phyloP scores from a whole-genome alignment of 1,140 invertebrate genomes.

The Doryteuthis pealeii region DNA sequence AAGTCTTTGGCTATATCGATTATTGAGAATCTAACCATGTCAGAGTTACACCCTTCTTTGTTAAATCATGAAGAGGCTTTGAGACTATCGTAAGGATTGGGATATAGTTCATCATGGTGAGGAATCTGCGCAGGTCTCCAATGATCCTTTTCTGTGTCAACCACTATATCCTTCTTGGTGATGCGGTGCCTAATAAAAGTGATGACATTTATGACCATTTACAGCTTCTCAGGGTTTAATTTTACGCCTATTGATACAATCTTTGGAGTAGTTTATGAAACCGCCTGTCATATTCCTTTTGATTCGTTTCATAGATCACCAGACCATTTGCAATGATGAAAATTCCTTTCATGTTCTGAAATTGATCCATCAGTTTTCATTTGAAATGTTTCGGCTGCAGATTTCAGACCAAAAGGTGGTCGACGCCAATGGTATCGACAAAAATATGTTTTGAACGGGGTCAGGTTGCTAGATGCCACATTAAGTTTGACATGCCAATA shows the following conservation, averaged over 20 bases:
- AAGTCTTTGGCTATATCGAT: not conserved
- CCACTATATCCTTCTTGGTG: not conserved
- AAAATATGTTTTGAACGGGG: not conserved
- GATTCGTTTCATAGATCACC: not conserved
- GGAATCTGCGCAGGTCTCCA: slow-evolving; percentile 26
- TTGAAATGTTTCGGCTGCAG: not conserved
- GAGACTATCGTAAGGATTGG: slow-evolving; percentile 16
- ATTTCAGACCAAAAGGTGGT: not conserved
- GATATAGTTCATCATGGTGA: slow-evolving; percentile 51
- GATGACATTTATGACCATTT: too few relatives aligned
- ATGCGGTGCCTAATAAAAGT: not conserved
- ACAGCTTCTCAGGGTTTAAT: not conserved
- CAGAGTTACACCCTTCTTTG: not conserved
- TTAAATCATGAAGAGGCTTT: not conserved
- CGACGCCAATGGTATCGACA: not conserved
- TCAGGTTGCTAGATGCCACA: not conserved
- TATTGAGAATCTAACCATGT: too few relatives aligned
- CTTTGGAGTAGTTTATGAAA: too few relatives aligned
- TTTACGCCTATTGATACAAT: too few relatives aligned
- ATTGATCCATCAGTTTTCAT: not conserved
- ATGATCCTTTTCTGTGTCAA: slow-evolving; percentile 8
- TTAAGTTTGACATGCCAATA: not conserved
- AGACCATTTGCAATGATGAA: not conserved
- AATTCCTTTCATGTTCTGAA: not conserved
- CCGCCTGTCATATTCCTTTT: not conserved